Evolutionary conservation across 2,888 invertebrate species (phyloP), one percentile per base, ranked within the genome.

Genomic region (Aphodius granarius): DNA sequence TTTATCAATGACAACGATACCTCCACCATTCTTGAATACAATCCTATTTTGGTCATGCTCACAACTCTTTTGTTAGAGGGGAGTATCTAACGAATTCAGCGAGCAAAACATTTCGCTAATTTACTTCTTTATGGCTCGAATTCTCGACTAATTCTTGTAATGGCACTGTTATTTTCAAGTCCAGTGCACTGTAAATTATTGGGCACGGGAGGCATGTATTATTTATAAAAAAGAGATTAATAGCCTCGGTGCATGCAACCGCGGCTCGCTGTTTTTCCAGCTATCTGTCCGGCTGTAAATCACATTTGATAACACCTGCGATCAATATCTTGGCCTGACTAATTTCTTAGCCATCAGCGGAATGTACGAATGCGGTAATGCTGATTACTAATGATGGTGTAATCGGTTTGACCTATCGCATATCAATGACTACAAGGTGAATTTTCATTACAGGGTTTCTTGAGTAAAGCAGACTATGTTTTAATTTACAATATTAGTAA

Each of bases 181-280:
- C 68, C 21, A 68, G 22, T 68, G 68, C 68, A 68, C n/a, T 22
- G 68, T 68, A 22, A 68, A 68, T 21, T 68, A 68, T 68, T 68
- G 22, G 68, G 21, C 16, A 19, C 3, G 16, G 68, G 21, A 43
- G 43, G 6, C 68, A 68, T 68, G 68, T 22, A 68, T 68, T 68
- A 68, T 68, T 68, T 68, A 68, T 68, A 68, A 68, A 68, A 68
- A 68, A 68, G 68, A 68, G 68, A 68, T 68, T 68, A 68, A 68
- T 68, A 20, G 68, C 16, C n/a, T 4, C 21, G n/a, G 21, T 22
- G 21, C 68, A 68, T 68, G 68, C 68, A 9, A 68, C 68, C 4
- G 22, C 20, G 20, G 43, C n/a, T n/a, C 68, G 20, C 20, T n/a
- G 68, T 68, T 68, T 66, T 68, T 68, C n/a, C 20, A n/a, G 21